Evolutionary conservation across 2,113 vertebrate species (phyloP).

Genomic region (Myxocyprinus asiaticus): DNA sequence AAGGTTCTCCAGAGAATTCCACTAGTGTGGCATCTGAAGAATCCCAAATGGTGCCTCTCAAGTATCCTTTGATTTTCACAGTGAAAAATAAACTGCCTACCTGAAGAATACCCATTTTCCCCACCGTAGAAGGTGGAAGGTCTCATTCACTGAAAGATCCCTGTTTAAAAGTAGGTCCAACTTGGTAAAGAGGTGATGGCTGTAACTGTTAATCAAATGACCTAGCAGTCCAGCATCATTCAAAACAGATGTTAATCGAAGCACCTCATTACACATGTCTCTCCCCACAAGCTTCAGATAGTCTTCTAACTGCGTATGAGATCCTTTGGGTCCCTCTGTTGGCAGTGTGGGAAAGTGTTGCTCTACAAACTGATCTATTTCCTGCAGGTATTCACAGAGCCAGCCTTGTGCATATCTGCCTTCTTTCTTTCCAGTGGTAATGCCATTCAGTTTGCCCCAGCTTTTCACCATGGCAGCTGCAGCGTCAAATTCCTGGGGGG

Average conservation of each 20-base stretch:
- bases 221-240: background rate
- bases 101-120: conserved; percentile 50
- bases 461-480: conserved; percentile 5
- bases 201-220: conserved; percentile 41
- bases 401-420: background rate
- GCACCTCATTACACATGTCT: background rate
- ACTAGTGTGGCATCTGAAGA: too few relatives aligned
- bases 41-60: too few relatives aligned
- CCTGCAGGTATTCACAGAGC: background rate
- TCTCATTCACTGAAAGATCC: conserved; percentile 3
- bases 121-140: conserved; percentile 56
- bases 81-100: conserved; percentile 42
- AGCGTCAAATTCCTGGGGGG: background rate
- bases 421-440: background rate
- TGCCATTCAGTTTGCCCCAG: background rate
- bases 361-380: conserved; percentile 38
- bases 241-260: conserved; percentile 22
- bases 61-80: too few relatives aligned
- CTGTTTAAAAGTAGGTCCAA: conserved; percentile 52
- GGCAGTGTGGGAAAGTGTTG: conserved; percentile 49
- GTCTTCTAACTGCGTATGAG: background rate
- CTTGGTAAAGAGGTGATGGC: conserved; percentile 11
- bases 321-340: background rate
- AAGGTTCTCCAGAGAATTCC: too few relatives aligned
- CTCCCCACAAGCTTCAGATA: conserved; percentile 27